A percentile compares a stretch with the other conserved stretches of the same genome.
Conservation (phyloP, 2,113 vertebrate genomes). For the Lagopus leucura region DNA sequence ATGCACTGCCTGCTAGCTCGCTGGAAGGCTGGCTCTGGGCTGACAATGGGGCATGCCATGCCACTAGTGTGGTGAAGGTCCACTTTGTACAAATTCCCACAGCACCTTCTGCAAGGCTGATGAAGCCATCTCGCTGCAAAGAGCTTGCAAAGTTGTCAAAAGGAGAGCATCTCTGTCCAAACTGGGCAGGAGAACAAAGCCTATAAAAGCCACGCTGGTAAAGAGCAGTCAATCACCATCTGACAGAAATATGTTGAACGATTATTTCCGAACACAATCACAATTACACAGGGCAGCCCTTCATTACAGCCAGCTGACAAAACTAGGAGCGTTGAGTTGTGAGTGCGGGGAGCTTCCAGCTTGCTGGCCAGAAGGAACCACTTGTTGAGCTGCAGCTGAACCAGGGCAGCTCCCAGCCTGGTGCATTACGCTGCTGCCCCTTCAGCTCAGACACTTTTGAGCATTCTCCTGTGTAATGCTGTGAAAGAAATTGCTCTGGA, state of each 20-base stretch:
- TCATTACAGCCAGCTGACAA: not conserved
- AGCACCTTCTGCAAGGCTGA: not conserved
- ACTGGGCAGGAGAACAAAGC: not conserved
- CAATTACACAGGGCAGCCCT: not conserved
- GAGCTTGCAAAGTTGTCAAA: not conserved
- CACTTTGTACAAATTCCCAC: not conserved
- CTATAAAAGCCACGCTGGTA: not conserved
- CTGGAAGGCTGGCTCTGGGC: not conserved
- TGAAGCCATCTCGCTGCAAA: not conserved
- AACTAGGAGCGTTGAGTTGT: not conserved
- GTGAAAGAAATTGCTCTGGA: not conserved
- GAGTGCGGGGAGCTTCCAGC: not conserved
- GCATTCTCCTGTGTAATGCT: not conserved
- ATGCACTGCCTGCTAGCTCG: not conserved
- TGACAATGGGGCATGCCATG: not conserved
- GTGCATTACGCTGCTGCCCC: not conserved
- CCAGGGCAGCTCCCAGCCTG: not conserved
- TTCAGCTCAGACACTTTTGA: not conserved
- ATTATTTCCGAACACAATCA: accelerated
- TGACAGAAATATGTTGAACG: not conserved
- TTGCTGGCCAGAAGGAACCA: not conserved
- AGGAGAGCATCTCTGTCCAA: not conserved
- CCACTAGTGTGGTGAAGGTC: not conserved
- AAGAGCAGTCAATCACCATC: not conserved
- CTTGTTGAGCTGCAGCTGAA: not conserved